These are phyloP conservation scores for Onthophagus sagittarius DNA, from an alignment of 2,888 invertebrate genomes.

Conservation along the genomic window DNA sequence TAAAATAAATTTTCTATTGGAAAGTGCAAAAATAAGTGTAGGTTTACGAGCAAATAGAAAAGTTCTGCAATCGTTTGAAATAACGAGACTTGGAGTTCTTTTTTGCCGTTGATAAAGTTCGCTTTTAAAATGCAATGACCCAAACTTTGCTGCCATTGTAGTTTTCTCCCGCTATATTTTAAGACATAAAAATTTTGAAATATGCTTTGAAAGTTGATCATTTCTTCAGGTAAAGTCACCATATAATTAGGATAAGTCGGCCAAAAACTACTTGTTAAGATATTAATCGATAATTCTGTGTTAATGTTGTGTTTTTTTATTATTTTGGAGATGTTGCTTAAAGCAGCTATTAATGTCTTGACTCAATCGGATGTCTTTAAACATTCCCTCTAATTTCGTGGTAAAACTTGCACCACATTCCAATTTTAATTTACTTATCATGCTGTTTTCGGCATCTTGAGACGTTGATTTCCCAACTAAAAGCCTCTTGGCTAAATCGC, in stretches of 20 bases:
- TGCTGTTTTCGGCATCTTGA: conserved; percentile 97
- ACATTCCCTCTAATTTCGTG: conserved; percentile 97
- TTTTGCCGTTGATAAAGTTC: conserved; percentile 77
- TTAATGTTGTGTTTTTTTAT: conserved; percentile 35
- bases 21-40: too few species aligned
- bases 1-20: too few species aligned
- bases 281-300: conserved; percentile 86
- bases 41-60: too few species aligned
- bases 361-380: conserved; percentile 97
- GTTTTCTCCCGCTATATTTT: conserved; percentile 93
- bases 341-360: conserved; percentile 92
- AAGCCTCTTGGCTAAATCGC: conserved; percentile 92
- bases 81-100: conserved; percentile 93
- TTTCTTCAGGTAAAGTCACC: conserved; percentile 80
- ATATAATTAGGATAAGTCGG: conserved; percentile 90
- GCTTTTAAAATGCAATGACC: conserved; percentile 92
- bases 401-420: conserved; percentile 99
- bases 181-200: conserved; percentile 94
- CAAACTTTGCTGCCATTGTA: conserved; percentile 96
- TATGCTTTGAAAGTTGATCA: conserved; percentile 86
- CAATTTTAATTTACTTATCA: conserved; percentile 95
- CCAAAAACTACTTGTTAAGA: conserved; percentile 98
- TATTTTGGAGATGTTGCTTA: conserved; percentile 62
- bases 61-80: conserved; percentile 95
- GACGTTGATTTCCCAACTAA: conserved; percentile 95